Percentiles rank a stretch among this genome's conserved stretches.
Evolutionary conservation across 2,797 vertebrate species (phyloP).

Genomic region (Furcifer pardalis): DNA sequence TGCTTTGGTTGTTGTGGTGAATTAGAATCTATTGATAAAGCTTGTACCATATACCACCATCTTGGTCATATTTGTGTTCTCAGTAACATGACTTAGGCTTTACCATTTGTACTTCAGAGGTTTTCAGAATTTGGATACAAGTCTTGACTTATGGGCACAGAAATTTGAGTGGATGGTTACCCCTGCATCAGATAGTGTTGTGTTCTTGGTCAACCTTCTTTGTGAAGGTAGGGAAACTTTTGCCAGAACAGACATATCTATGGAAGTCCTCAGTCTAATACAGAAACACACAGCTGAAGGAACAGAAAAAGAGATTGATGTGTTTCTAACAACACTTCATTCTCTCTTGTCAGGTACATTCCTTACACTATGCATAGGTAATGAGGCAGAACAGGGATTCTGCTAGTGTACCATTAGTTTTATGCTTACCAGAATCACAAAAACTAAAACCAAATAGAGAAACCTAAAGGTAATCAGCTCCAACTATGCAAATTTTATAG

Average conservation of each 20-base stretch:
- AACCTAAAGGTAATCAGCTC: background rate
- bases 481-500: too few species aligned
- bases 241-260: background rate
- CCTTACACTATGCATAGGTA: background rate
- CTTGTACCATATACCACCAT: background rate
- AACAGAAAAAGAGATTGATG: background rate
- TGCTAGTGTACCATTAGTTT: background rate
- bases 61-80: background rate
- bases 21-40: background rate
- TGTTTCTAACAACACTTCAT: too few species aligned
- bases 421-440: background rate
- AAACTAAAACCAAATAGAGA: background rate
- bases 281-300: background rate
- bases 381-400: background rate
- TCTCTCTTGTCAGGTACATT: background rate
- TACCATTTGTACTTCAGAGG: background rate
- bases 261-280: background rate
- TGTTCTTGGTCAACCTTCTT: background rate
- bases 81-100: background rate
- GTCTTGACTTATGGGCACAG: too few species aligned
- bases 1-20: background rate
- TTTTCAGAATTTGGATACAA: background rate
- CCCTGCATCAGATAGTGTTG: background rate
- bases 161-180: background rate
- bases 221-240: background rate